phyloP scores from a whole-genome alignment of 1,140 invertebrate species.

The Diploscapter pachys region DNA sequence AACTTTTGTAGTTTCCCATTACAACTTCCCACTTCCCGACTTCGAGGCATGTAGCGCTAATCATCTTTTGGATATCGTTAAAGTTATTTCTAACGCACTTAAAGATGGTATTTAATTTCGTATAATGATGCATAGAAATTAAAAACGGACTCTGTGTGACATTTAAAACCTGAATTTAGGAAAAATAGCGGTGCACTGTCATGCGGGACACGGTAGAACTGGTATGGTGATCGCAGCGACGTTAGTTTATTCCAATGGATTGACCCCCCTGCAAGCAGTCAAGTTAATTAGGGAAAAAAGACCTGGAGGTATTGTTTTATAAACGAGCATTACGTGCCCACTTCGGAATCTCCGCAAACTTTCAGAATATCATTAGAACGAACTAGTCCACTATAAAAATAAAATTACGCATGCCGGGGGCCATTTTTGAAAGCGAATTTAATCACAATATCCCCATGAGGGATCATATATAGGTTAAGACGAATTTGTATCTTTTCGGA shows the following conservation, averaged over 20 bases:
- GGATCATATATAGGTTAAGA: no score
- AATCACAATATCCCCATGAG: no score
- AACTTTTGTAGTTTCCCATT: constrained; percentile 24
- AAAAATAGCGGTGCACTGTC: constrained; percentile 34
- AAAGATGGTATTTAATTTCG: background rate
- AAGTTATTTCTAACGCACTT: constrained; percentile 21
- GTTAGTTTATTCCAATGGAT: constrained; percentile 17
- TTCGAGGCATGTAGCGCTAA: constrained; percentile 17
- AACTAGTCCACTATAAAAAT: no score
- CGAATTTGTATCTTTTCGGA: no score
- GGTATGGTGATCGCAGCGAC: constrained; percentile 31
- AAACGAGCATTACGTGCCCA: no score
- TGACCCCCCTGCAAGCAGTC: constrained; percentile 23
- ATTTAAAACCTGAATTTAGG: background rate
- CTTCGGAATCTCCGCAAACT: no score
- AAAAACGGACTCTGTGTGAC: background rate
- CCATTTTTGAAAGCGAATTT: no score
- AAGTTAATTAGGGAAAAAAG: constrained; percentile 7
- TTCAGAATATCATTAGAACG: no score
- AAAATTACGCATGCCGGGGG: no score
- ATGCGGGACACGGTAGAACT: constrained; percentile 36
- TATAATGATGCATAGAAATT: background rate
- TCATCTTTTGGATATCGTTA: constrained; percentile 25
- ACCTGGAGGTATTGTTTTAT: no score
- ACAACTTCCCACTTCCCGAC: constrained; percentile 34